Percentiles rank a stretch among this genome's conserved stretches.
Conservation (phyloP, 2,113 vertebrate species). For the Cyphomyrus discorhynchus region DNA sequence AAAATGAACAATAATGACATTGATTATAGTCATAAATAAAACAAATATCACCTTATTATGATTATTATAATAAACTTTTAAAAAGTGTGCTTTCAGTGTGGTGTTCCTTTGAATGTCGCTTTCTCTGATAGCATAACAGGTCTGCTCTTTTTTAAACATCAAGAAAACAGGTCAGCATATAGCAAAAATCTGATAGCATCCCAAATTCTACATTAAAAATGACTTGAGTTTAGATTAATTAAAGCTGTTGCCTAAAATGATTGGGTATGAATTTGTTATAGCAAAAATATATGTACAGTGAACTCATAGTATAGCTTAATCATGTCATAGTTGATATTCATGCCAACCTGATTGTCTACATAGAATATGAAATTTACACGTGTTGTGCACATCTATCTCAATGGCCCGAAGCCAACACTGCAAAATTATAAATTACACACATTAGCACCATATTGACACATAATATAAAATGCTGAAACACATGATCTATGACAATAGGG, state of each 20-base stretch:
- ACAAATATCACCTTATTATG: slow-evolving; percentile 63
- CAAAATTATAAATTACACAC: neutral
- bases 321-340: neutral
- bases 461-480: neutral
- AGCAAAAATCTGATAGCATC: neutral
- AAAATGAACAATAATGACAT: slow-evolving; percentile 60
- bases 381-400: neutral
- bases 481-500: neutral
- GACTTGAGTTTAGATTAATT: neutral
- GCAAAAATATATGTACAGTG: neutral
- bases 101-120: slow-evolving; percentile 24
- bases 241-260: neutral
- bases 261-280: neutral
- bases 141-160: neutral
- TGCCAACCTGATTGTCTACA: neutral
- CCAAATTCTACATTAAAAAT: neutral
- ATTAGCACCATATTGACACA: neutral
- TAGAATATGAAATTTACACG: neutral
- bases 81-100: slow-evolving; percentile 42
- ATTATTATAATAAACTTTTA: slow-evolving; percentile 59
- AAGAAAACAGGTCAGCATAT: neutral
- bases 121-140: neutral
- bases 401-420: neutral
- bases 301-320: neutral
- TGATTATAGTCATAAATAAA: slow-evolving; percentile 64